These are phyloP conservation scores for Dysmachus trigonus DNA, from an alignment of 2,888 invertebrate genomes.

Conservation along the genomic window DNA sequence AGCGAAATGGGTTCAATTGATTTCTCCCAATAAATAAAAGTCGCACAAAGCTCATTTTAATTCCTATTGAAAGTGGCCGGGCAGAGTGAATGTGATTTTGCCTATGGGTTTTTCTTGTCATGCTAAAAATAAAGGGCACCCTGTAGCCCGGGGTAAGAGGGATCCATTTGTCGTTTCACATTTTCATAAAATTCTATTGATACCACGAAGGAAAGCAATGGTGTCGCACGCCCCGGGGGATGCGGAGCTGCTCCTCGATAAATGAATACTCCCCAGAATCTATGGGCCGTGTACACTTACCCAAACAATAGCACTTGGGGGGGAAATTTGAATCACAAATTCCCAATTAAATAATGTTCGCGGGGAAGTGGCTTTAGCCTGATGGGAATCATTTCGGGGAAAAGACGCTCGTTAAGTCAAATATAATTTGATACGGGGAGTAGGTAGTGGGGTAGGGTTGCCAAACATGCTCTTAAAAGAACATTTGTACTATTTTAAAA, in stretches of 20 bases:
- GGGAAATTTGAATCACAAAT: conserved; percentile 24
- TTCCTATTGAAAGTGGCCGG: background rate
- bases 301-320: background rate
- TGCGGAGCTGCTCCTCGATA: background rate
- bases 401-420: background rate
- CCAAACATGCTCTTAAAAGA: too few species aligned
- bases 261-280: conserved; percentile 3
- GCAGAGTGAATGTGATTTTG: background rate
- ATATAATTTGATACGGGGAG: background rate
- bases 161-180: background rate
- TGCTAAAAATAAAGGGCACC: background rate
- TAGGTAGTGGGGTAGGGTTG: background rate
- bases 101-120: background rate
- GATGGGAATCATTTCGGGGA: background rate
- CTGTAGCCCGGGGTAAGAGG: background rate
- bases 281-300: conserved; percentile 33
- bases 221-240: background rate
- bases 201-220: too few species aligned
- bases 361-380: background rate
- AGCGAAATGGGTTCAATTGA: background rate
- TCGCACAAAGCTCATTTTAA: background rate
- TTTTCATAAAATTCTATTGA: background rate
- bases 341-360: conserved; percentile 7
- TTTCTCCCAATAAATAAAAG: conserved; percentile 18
- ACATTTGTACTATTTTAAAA: too few species aligned